phyloP scores from a whole-genome alignment of 2,797 vertebrate genomes.

The Chelon auratus region DNA sequence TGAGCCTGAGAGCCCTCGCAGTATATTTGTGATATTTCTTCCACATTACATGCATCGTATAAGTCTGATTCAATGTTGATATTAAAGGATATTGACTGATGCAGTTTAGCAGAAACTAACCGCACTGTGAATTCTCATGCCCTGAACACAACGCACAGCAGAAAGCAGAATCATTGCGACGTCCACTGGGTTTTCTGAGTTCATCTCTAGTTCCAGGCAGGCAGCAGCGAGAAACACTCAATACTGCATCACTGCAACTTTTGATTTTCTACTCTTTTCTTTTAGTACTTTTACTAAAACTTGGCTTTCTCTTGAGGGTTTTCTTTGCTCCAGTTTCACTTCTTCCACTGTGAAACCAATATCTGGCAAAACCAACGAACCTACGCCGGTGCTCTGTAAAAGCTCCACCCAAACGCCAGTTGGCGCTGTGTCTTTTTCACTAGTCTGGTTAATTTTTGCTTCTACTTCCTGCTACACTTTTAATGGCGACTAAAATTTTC shows the following conservation, averaged over 20 bases:
- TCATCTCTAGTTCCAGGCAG: background rate
- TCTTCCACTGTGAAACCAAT: slow-evolving; percentile 14
- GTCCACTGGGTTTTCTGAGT: slow-evolving; percentile 17
- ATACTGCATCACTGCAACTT: slow-evolving; percentile 15
- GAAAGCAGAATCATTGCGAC: background rate
- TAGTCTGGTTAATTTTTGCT: too few species aligned
- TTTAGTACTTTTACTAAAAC: slow-evolving; percentile 18
- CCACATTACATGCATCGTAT: too few species aligned
- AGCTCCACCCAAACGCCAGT: too few species aligned
- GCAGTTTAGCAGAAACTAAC: background rate
- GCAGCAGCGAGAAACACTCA: slow-evolving; percentile 17
- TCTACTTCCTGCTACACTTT: too few species aligned
- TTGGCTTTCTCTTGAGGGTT: slow-evolving; percentile 12
- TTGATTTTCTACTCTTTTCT: slow-evolving; percentile 9
- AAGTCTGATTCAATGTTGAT: background rate
- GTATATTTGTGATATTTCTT: too few species aligned
- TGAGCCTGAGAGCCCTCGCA: too few species aligned
- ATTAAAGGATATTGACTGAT: slow-evolving; percentile 4
- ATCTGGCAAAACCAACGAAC: background rate
- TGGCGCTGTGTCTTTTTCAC: too few species aligned
- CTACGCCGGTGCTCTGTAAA: too few species aligned
- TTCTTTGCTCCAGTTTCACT: slow-evolving; percentile 21
- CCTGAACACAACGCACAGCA: slow-evolving; percentile 2
- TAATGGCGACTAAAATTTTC: too few species aligned
- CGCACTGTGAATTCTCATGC: background rate